Percentiles rank a stretch among this genome's conserved stretches.
These are phyloP conservation scores for Cantharis rufa DNA, from an alignment of 2,888 invertebrate species.

Conservation along the genomic window DNA sequence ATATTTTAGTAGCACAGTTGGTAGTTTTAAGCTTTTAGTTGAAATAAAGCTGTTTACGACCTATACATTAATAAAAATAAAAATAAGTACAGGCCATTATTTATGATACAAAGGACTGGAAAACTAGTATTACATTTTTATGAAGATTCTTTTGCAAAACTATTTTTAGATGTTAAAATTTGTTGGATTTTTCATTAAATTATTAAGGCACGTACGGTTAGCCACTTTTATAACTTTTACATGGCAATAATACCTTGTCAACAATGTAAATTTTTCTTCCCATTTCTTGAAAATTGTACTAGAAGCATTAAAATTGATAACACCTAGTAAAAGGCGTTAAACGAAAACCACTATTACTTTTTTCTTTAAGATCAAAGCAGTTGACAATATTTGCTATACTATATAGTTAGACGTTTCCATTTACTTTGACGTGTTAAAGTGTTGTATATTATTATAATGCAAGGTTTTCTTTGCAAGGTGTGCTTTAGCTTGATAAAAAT, in stretches of 20 bases:
- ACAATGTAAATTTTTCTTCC: neutral
- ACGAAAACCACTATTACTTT: neutral
- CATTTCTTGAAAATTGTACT: neutral
- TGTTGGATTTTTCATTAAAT: neutral
- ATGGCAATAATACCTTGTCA: no score
- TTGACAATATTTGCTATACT: neutral
- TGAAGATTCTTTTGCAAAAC: neutral
- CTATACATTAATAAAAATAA: neutral
- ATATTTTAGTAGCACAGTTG: slow-evolving; percentile 1
- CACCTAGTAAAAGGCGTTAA: neutral
- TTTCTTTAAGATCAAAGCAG: neutral
- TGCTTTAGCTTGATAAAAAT: no score
- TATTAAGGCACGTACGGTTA: neutral
- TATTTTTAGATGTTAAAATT: neutral
- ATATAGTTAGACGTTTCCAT: neutral
- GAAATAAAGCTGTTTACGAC: slow-evolving; percentile 1
- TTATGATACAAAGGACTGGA: neutral
- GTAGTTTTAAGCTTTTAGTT: neutral
- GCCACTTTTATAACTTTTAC: neutral
- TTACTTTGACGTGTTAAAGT: no score
- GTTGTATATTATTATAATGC: no score
- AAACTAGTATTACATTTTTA: neutral
- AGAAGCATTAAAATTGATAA: neutral
- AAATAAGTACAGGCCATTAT: neutral
- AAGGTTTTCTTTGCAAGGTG: no score